A percentile compares a stretch with the other conserved stretches of the same genome.
phyloP scores from a whole-genome alignment of 2,113 vertebrate genomes.

The Lampris incognitus region DNA sequence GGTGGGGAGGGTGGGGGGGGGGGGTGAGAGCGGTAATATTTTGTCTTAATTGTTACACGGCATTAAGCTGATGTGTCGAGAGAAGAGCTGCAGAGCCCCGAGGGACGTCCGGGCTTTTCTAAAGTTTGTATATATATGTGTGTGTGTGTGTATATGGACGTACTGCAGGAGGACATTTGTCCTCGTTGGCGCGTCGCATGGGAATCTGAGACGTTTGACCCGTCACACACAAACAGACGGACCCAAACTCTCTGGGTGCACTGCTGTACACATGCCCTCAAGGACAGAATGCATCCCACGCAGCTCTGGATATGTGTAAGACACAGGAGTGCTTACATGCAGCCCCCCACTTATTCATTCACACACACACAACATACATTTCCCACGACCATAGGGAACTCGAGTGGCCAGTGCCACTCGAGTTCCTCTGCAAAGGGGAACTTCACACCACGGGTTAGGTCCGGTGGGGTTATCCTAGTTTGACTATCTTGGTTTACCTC shows the following conservation, averaged over 20 bases:
- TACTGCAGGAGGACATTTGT: neutral
- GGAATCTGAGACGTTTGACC: neutral
- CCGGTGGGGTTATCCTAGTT: no score
- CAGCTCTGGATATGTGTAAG: neutral
- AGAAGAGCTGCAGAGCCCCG: slow-evolving; percentile 4
- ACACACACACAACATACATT: no score
- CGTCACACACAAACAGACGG: neutral
- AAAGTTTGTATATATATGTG: neutral
- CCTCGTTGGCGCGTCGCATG: neutral
- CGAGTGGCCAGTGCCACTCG: no score
- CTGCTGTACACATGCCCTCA: neutral
- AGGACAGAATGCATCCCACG: slow-evolving; percentile 16
- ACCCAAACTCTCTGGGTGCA: neutral
- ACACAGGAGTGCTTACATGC: neutral
- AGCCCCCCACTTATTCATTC: neutral
- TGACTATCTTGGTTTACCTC: no score
- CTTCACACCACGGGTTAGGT: no score
- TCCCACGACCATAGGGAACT: no score
- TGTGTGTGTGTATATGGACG: neutral
- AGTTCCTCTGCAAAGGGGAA: no score
- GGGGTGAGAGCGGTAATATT: slow-evolving; percentile 43
- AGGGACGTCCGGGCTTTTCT: neutral
- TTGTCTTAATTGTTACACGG: slow-evolving; percentile 48
- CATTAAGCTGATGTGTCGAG: slow-evolving; percentile 20
- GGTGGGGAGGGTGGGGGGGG: slow-evolving; percentile 18